Evolutionary conservation across 2,888 invertebrate species (phyloP), one percentile per base, ranked within the genome.

Genomic region (Acleris emargana): DNA sequence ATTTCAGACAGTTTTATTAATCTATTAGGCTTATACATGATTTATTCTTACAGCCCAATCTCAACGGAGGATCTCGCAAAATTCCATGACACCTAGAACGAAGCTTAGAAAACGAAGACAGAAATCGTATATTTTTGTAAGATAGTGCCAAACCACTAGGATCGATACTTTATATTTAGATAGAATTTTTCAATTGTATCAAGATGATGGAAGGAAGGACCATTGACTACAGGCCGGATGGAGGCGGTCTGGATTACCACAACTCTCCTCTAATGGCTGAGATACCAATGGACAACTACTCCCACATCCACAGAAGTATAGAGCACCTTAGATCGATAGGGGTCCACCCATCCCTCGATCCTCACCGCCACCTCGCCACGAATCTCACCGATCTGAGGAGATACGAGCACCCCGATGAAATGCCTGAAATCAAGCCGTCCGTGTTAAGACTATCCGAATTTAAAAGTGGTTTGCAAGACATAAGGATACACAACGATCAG

Each of bases 191-290:
- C 75, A 71, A 72, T 62, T 62, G 76, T 75, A 74, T 76, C 83
- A 90, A 89, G 83, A 92, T 92, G 91, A 93, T 93, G 93, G 93
- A 93, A 88, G 93, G 93, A 76, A 80, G 93, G 78, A 93, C 93
- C 52, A 92, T 93, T 72, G 93, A 93, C 73, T 93, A 93, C 75
- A 83, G 93, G 76, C 89, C 93, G 49, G 93, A 93, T 68, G 94
- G 94, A 76, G 94, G 94, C 64, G 94, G 94, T 45, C 87, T 95
- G 68, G 94, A 95, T 77, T 95, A 95, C 81, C 95, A 95, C 81
- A 94, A 95, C 78, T 95, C 95, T 16, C 95, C 95, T 9, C 79
- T 95, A 16, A 95, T 95, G 91, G 95, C 95, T 1, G 95, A 95
- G 85, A 95, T 95, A 79, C 95, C 95, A 45, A 84, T 94, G 73